These are phyloP conservation scores for Phytoseiulus persimilis DNA, from an alignment of 2,888 invertebrate species.

Conservation along the genomic window DNA sequence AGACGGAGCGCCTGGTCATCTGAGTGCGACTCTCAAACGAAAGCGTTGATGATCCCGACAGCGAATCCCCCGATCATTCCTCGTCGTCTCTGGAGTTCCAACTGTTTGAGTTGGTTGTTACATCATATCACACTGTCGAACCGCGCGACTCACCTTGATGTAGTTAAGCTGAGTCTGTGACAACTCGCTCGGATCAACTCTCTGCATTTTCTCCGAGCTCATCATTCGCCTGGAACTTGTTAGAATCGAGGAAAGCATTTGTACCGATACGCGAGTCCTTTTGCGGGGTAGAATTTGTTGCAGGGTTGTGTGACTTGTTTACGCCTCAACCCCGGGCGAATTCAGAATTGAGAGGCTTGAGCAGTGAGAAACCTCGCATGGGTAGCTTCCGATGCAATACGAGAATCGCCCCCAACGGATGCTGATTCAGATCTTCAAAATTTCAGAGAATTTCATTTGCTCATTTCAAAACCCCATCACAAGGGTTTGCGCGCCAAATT, in stretches of 20 bases:
- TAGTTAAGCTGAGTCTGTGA: background rate
- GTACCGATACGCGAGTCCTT: background rate
- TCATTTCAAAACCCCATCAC: background rate
- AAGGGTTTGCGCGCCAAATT: background rate
- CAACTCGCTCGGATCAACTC: background rate
- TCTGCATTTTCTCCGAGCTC: background rate
- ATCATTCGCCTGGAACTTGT: background rate
- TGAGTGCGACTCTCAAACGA: too few relatives aligned
- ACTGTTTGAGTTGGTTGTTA: background rate
- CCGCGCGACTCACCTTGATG: background rate
- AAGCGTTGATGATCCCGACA: too few relatives aligned
- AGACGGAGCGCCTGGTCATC: too few relatives aligned
- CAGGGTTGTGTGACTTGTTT: background rate
- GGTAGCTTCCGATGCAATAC: too few relatives aligned
- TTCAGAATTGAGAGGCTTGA: background rate
- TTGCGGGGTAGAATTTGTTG: background rate
- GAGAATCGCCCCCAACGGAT: too few relatives aligned
- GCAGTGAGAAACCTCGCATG: too few relatives aligned
- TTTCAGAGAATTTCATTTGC: background rate
- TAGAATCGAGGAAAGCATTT: background rate
- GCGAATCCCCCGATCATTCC: background rate
- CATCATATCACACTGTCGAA: background rate
- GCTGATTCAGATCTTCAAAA: background rate
- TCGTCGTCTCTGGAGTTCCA: background rate
- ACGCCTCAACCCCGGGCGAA: background rate